phyloP scores from a whole-genome alignment of 2,888 invertebrate genomes.

The Leptarthrus brevirostris region DNA sequence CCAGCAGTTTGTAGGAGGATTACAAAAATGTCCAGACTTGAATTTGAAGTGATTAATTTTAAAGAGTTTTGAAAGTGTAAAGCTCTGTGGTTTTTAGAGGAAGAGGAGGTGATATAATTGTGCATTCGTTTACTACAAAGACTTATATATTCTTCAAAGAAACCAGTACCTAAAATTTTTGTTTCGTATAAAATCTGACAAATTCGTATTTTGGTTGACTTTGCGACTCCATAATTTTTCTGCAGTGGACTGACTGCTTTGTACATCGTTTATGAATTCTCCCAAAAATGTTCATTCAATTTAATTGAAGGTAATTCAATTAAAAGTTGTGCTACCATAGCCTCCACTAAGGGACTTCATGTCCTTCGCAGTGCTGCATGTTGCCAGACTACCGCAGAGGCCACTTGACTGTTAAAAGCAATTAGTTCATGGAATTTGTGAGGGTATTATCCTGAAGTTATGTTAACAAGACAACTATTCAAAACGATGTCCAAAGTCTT shows the following conservation, averaged over 20 bases:
- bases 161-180: no score
- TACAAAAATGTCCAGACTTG: background rate
- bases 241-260: no score
- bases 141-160: no score
- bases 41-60: background rate
- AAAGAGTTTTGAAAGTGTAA: no score
- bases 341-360: background rate
- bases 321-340: background rate
- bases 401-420: conserved; percentile 29
- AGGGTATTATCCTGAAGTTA: background rate
- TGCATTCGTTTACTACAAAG: no score
- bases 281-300: conserved; percentile 12
- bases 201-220: no score
- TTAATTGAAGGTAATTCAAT: conserved; percentile 27
- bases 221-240: no score
- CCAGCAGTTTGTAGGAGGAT: background rate
- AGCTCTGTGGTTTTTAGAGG: no score
- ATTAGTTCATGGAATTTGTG: background rate
- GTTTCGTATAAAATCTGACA: no score
- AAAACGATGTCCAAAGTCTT: background rate
- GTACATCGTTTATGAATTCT: background rate
- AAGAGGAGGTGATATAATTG: no score
- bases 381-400: conserved; percentile 31
- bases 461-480: conserved; percentile 10
- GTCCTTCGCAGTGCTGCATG: conserved; percentile 3